Conservation (phyloP, 2,797 vertebrate species). For the Dryobates pubescens region DNA sequence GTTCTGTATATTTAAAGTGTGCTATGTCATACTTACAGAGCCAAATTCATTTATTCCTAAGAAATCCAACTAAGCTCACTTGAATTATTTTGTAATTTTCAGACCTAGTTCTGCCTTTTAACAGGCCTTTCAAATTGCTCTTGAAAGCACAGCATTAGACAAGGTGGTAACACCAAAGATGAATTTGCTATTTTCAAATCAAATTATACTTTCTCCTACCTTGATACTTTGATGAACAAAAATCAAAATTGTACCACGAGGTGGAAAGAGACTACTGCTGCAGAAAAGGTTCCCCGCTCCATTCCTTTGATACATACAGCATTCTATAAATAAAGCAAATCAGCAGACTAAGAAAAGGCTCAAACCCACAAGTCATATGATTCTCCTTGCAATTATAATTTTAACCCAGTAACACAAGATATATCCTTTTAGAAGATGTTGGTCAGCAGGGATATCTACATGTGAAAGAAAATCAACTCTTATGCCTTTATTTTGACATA, state of each 20-base stretch:
- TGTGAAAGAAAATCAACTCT: not conserved
- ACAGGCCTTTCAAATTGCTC: not conserved
- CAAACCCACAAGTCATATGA: not conserved
- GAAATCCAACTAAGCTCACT: conserved; percentile 7
- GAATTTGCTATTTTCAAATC: not conserved
- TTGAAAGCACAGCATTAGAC: not conserved
- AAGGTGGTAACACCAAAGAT: not conserved
- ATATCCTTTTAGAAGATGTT: not conserved
- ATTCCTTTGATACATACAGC: not conserved
- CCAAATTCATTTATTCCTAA: conserved; percentile 48
- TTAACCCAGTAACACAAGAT: not conserved
- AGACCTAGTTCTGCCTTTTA: not conserved
- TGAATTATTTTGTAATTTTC: conserved; percentile 2
- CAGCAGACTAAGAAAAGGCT: not conserved
- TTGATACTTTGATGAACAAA: not conserved
- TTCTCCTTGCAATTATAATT: not conserved
- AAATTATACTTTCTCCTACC: not conserved
- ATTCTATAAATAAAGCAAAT: not conserved
- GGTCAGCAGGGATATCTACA: not conserved
- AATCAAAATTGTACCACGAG: not conserved
- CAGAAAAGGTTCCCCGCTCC: not conserved
- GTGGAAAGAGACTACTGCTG: not conserved
- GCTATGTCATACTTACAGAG: conserved; percentile 1
- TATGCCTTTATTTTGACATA: not conserved
- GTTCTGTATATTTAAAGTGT: conserved; percentile 22